A percentile compares a stretch with the other conserved stretches of the same genome.
phyloP scores from a whole-genome alignment of 2,113 vertebrate genomes.

The Mugil cephalus region DNA sequence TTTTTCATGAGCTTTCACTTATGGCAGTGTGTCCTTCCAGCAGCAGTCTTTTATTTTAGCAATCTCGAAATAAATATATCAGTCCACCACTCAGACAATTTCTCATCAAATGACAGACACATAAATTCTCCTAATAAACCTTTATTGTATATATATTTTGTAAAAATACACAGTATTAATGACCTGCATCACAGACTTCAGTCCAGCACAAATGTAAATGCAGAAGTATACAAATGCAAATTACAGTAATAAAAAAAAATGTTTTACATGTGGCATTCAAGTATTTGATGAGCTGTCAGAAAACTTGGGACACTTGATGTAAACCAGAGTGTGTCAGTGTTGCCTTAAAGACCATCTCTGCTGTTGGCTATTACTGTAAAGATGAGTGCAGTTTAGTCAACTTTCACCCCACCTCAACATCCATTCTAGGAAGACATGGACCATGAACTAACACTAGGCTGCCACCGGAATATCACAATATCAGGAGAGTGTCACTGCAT shows the following conservation, averaged over 20 bases:
- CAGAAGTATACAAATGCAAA: neutral
- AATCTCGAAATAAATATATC: no score
- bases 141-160: slow-evolving; percentile 30
- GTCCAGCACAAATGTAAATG: slow-evolving; percentile 1
- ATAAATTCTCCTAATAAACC: neutral
- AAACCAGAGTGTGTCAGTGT: slow-evolving; percentile 5
- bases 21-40: no score
- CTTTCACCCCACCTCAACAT: neutral
- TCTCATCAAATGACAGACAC: neutral
- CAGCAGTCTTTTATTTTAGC: no score
- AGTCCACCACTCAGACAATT: no score
- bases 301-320: neutral
- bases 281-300: slow-evolving; percentile 13
- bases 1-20: no score
- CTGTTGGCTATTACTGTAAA: slow-evolving; percentile 6
- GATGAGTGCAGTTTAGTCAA: neutral
- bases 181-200: slow-evolving; percentile 6
- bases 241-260: neutral
- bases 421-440: neutral
- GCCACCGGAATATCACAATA: neutral
- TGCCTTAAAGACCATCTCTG: neutral
- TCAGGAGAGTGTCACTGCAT: neutral
- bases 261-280: slow-evolving; percentile 11
- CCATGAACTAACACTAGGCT: neutral
- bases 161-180: slow-evolving; percentile 10